Evolutionary conservation across 1,140 invertebrate genomes (phyloP), one percentile per base, ranked within the genome.

Genomic region (Drosophila asahinai): DNA sequence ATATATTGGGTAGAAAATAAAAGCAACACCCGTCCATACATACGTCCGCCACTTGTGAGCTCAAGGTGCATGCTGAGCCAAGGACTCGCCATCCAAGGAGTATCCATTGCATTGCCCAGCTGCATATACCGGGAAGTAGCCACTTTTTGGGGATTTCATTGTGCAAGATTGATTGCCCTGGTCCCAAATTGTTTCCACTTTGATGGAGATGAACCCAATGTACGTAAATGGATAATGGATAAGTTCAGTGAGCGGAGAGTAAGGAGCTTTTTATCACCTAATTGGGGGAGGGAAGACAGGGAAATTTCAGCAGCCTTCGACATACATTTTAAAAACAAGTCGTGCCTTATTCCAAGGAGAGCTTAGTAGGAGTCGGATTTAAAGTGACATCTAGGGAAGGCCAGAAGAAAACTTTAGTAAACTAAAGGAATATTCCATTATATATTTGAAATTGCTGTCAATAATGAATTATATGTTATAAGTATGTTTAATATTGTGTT

Each of bases 101-200:
- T 61, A 61, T 45, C 62, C 74, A 54, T 64, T 83, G 71, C 71
- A 71, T 67, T 67, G 67, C 58, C 48, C 48, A 51, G 67, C 64
- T 42, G 55, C 33, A n/a, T 57, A 51, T 38, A n/a, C 42, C 17
- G 47, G 47, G 38, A 59, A 70, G 75, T 60, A 38, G 65, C 71
- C 36, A 54, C 40, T 62, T 59, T 82, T 82, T 17, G 57, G 59
- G 19, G 36, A 52, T 83, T 75, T 49, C 45, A 51, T 66, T 76
- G 54, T 61, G 25, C 22, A 67, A 71, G 62, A 83, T 76, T 83
- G 81, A 83, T 83, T 83, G 65, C 62, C 67, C 62, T 51, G 61
- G 27, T 61, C 19, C 58, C 62, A 40, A 58, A 81, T 75, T 73
- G 63, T 66, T 81, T 73, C 78, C 58, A 61, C 65, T 66, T 59